A percentile compares a stretch with the other conserved stretches of the same genome.
Conservation (phyloP, 2,888 invertebrate genomes). For the Odontomyia ornata region DNA sequence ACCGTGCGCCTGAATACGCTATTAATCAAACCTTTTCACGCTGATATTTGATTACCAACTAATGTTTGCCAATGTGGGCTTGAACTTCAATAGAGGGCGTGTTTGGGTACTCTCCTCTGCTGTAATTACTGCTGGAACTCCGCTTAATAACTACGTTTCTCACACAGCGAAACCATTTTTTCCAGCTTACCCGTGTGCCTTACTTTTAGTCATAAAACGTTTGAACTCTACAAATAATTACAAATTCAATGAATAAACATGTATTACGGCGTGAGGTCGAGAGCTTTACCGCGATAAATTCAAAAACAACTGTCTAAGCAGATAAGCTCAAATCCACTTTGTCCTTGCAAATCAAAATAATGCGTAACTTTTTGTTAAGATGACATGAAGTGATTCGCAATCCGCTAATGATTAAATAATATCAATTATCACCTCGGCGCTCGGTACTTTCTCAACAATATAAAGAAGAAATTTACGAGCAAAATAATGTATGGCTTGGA, state of each 20-base stretch:
- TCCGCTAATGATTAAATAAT: constrained; percentile 5
- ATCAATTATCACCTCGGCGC: not conserved
- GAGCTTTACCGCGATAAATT: too few species aligned
- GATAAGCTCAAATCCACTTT: too few species aligned
- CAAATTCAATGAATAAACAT: too few species aligned
- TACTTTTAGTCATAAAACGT: too few species aligned
- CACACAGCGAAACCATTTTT: too few species aligned
- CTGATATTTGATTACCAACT: not conserved
- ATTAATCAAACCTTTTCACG: constrained; percentile 12
- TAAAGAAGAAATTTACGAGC: not conserved
- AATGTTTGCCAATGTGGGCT: not conserved
- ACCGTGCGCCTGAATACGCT: not conserved
- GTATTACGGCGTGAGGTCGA: too few species aligned
- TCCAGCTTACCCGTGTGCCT: too few species aligned
- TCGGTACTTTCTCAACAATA: not conserved
- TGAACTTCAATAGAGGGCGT: not conserved
- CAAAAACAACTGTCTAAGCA: too few species aligned
- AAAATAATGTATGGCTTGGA: not conserved
- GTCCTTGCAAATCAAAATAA: not conserved
- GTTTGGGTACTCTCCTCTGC: not conserved
- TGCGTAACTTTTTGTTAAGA: not conserved
- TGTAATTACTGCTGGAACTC: not conserved
- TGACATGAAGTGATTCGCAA: not conserved
- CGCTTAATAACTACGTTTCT: not conserved
- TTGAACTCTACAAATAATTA: too few species aligned